phyloP scores from a whole-genome alignment of 2,113 vertebrate genomes.

The Cochlearius cochlearius region DNA sequence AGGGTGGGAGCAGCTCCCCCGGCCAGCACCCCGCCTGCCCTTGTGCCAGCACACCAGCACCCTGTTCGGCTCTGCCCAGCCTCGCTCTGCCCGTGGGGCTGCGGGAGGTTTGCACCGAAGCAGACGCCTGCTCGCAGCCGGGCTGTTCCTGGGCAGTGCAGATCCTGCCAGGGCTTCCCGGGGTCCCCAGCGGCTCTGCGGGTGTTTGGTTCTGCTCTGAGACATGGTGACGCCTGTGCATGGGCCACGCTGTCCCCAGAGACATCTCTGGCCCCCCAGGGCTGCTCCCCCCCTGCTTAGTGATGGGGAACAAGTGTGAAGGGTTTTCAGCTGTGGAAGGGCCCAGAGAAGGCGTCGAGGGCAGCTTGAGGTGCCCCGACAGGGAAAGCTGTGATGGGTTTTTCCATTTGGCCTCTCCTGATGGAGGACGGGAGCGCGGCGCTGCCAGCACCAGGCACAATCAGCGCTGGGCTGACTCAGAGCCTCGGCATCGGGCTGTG shows the following conservation, averaged over 20 bases:
- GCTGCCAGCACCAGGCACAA: not conserved
- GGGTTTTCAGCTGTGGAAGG: not conserved
- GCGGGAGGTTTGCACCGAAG: not conserved
- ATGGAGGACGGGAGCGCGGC: not conserved
- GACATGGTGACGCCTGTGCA: not conserved
- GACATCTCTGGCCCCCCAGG: not conserved
- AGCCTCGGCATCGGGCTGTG: not conserved
- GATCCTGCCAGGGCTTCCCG: not conserved
- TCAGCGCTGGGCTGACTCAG: not conserved
- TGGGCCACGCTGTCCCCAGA: not conserved
- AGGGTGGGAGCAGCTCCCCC: not conserved
- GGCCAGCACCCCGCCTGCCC: not conserved
- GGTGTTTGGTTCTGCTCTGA: not conserved
- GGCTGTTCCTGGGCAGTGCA: not conserved
- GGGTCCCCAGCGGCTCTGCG: not conserved
- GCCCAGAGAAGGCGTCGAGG: accelerated
- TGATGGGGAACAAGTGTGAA: not conserved
- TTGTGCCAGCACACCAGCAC: accelerated
- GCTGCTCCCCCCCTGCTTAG: not conserved
- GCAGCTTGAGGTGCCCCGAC: not conserved
- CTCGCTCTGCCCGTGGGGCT: not conserved
- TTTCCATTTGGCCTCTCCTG: not conserved
- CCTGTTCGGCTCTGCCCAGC: not conserved
- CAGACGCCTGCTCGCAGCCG: accelerated
- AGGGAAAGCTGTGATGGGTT: not conserved